phyloP scores from a whole-genome alignment of 92 coral and sea anemone genomes.

The Paragorgia papillata region DNA sequence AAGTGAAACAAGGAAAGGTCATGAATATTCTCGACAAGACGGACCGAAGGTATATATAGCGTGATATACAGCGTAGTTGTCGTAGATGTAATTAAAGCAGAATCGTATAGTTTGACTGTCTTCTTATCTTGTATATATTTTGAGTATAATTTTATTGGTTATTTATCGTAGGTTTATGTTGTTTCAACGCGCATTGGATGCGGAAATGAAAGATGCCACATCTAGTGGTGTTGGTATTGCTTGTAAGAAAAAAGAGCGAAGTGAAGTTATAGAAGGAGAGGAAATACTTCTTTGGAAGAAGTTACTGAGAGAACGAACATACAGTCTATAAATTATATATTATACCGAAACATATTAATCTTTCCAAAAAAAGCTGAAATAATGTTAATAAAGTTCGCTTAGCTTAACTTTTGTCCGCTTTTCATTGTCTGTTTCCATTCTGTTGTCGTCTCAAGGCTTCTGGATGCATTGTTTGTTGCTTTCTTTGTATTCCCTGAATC shows the following conservation, averaged over 20 bases:
- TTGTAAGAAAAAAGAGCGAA: slow-evolving; percentile 12
- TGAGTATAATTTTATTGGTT: background rate
- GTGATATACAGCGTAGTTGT: background rate
- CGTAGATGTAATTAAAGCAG: background rate
- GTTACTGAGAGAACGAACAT: no score
- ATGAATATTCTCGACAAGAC: background rate
- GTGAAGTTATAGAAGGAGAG: slow-evolving; percentile 8
- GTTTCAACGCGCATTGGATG: slow-evolving; percentile 1
- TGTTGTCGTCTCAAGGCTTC: no score
- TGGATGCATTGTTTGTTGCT: no score
- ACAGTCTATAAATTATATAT: no score
- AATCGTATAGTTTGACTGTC: background rate
- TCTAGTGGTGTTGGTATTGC: background rate
- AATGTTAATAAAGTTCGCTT: no score
- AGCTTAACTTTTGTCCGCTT: no score
- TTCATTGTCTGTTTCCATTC: no score
- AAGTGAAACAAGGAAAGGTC: background rate
- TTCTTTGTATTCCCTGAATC: no score
- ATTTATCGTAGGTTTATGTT: background rate
- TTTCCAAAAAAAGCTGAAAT: no score
- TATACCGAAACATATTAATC: no score
- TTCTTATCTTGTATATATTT: no score
- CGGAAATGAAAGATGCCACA: slow-evolving; percentile 15
- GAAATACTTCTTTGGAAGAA: slow-evolving; percentile 6
- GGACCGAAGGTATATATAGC: background rate